Conservation (phyloP, 2,888 invertebrate species). For the Cerastis leucographa region DNA sequence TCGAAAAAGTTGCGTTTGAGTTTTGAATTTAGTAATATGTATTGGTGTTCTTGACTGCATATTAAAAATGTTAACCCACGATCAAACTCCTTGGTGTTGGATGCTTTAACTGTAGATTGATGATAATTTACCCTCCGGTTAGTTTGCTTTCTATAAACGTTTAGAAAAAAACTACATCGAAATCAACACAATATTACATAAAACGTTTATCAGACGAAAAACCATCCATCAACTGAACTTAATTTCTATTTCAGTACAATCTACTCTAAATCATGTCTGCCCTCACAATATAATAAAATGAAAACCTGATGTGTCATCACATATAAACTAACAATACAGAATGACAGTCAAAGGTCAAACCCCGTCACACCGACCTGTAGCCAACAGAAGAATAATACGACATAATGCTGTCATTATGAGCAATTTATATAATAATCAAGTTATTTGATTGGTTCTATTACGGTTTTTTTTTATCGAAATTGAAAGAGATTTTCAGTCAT, state of each 20-base stretch:
- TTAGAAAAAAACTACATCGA: not conserved
- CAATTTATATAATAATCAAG: slow-evolving; percentile 16
- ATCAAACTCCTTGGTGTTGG: too few species aligned
- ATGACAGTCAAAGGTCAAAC: slow-evolving; percentile 40
- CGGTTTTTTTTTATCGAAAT: not conserved
- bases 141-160: too few species aligned
- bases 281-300: not conserved
- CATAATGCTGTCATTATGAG: slow-evolving; percentile 14
- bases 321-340: slow-evolving; percentile 26
- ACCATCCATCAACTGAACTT: not conserved
- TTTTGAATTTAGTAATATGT: too few species aligned
- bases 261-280: not conserved
- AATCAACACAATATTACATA: not conserved
- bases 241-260: not conserved
- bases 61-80: too few species aligned
- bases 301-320: slow-evolving; percentile 23
- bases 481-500: not conserved
- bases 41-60: too few species aligned
- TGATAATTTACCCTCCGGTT: too few species aligned
- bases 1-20: too few species aligned
- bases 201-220: not conserved
- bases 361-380: slow-evolving; percentile 43
- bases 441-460: slow-evolving; percentile 8
- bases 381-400: slow-evolving; percentile 38
- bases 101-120: too few species aligned